Percentiles rank a stretch among this genome's conserved stretches.
phyloP scores from a whole-genome alignment of 2,888 invertebrate genomes.

The Margaritifera margaritifera region DNA sequence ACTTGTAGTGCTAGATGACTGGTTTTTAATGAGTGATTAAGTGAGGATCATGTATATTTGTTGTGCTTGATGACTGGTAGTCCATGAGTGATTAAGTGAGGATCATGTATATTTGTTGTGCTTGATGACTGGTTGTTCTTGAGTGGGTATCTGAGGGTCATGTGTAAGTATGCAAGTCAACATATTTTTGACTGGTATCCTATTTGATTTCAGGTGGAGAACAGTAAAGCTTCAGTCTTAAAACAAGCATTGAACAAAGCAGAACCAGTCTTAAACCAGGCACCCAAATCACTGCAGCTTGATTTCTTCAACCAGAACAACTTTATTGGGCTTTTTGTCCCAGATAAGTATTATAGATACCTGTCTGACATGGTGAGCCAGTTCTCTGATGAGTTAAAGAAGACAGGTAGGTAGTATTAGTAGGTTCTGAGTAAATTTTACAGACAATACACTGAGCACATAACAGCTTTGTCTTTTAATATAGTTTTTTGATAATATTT shows the following conservation, averaged over 20 bases:
- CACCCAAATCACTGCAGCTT: conserved; percentile 73
- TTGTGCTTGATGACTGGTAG: too few species aligned
- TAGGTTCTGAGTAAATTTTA: background rate
- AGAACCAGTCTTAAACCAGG: conserved; percentile 76
- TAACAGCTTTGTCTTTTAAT: background rate
- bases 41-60: too few species aligned
- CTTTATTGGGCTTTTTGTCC: conserved; percentile 92
- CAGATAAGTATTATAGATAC: conserved; percentile 86
- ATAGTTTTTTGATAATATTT: background rate
- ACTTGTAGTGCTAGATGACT: too few species aligned
- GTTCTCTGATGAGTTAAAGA: conserved; percentile 82
- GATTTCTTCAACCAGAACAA: conserved; percentile 90
- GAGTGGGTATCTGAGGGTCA: too few species aligned
- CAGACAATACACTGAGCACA: too few species aligned
- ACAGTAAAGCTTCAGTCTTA: conserved; percentile 61
- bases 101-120: too few species aligned
- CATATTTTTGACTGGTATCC: background rate
- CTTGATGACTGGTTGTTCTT: too few species aligned
- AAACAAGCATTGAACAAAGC: conserved; percentile 74
- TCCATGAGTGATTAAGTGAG: too few species aligned
- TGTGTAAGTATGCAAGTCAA: too few species aligned
- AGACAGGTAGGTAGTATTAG: conserved; percentile 48
- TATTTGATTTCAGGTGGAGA: conserved; percentile 58
- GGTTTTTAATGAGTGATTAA: too few species aligned
- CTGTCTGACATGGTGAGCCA: conserved; percentile 85